Conservation (phyloP, 2,888 invertebrate species). For the Rhagonycha lutea region DNA sequence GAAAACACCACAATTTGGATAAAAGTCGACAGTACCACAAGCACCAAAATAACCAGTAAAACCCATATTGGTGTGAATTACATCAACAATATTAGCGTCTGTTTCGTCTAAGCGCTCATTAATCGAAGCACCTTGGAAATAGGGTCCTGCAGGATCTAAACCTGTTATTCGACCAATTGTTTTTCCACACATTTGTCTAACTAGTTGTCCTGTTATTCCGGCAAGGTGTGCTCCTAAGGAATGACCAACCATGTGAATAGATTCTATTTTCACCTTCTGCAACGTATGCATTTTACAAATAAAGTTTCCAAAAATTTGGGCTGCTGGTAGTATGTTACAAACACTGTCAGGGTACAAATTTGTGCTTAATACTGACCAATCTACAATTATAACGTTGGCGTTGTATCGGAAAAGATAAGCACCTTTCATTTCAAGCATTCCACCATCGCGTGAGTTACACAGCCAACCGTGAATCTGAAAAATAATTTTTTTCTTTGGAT, state of each 20-base stretch:
- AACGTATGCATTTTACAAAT: not conserved
- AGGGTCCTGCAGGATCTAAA: conserved; percentile 12
- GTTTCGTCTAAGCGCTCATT: not conserved
- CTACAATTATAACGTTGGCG: conserved; percentile 5
- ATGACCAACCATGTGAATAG: conserved; percentile 7
- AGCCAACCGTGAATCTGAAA: conserved; percentile 14
- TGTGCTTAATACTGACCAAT: conserved; percentile 2
- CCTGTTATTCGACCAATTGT: conserved; percentile 5
- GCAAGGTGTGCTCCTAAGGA: conserved; percentile 7
- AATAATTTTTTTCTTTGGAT: not conserved
- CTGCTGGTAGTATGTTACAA: conserved; percentile 1
- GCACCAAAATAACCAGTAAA: not conserved
- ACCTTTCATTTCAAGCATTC: conserved; percentile 4
- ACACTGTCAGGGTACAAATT: not conserved
- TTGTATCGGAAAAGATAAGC: conserved; percentile 11
- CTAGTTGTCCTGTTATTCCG: not conserved
- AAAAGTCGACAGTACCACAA: conserved; percentile 8
- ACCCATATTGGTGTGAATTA: conserved; percentile 3
- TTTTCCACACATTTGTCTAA: not conserved
- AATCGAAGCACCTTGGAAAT: not conserved
- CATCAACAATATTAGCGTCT: conserved; percentile 7
- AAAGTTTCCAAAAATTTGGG: not conserved
- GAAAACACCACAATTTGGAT: conserved; percentile 4
- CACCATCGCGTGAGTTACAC: not conserved
- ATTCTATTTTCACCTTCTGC: not conserved